phyloP scores from a whole-genome alignment of 2,888 invertebrate genomes.

The Drosophila infuscata region DNA sequence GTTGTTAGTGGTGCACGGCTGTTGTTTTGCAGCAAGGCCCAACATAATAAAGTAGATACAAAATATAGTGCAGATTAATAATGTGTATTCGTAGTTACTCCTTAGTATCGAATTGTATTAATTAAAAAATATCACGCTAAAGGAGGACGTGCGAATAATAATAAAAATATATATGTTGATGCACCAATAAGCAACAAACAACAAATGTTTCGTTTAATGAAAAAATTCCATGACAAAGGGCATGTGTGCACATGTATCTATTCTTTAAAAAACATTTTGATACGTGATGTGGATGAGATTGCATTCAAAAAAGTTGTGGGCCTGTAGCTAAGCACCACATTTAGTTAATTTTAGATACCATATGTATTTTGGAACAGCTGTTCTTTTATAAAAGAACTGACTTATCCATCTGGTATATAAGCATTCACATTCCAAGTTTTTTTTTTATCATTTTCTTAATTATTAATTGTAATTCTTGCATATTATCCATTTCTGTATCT shows the following conservation, averaged over 20 bases:
- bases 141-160: not conserved
- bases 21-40: not conserved
- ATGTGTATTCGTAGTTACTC: not conserved
- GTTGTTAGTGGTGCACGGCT: not conserved
- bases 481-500: no score
- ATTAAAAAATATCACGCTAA: not conserved
- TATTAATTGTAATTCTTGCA: no score
- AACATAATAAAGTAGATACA: not conserved
- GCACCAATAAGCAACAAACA: not conserved
- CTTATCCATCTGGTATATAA: constrained; percentile 11
- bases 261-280: not conserved
- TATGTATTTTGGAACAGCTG: not conserved
- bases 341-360: not conserved
- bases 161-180: not conserved
- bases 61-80: not conserved
- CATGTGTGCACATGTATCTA: not conserved
- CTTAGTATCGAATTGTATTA: not conserved
- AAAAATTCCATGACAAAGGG: no score
- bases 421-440: not conserved
- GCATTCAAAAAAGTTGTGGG: not conserved
- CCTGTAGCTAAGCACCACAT: not conserved
- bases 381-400: not conserved
- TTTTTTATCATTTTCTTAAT: no score
- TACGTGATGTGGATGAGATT: not conserved
- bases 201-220: no score